Conservation (phyloP, 2,113 vertebrate species). For the Corythornis cristatus region DNA sequence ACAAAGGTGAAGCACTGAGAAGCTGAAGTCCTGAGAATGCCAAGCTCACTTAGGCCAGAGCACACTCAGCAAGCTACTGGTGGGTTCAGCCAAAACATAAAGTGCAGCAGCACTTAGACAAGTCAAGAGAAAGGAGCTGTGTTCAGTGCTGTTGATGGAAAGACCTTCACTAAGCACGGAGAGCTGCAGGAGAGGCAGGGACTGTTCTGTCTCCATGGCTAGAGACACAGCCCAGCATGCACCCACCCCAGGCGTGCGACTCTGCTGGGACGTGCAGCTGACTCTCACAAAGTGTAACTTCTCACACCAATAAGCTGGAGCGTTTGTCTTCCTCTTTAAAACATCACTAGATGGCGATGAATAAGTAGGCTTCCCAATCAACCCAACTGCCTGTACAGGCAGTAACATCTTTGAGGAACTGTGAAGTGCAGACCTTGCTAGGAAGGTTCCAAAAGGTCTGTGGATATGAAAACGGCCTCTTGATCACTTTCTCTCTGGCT, state of each 20-base stretch:
- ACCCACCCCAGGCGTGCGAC: background rate
- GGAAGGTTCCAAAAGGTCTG: background rate
- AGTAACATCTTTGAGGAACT: background rate
- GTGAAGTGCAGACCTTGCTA: background rate
- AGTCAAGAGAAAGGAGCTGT: background rate
- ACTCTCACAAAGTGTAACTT: background rate
- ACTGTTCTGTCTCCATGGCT: background rate
- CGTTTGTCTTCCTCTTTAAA: background rate
- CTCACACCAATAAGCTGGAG: background rate
- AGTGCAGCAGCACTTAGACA: background rate
- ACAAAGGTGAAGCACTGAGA: background rate
- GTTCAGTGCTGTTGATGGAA: background rate
- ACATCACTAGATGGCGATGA: constrained; percentile 42
- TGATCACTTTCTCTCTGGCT: background rate
- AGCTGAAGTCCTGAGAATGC: background rate
- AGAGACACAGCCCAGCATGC: background rate
- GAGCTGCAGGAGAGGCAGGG: background rate
- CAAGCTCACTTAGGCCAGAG: background rate
- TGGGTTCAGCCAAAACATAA: background rate
- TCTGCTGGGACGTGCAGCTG: background rate
- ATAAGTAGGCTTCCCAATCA: background rate
- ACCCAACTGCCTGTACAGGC: background rate
- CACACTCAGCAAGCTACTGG: background rate
- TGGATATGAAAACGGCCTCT: background rate
- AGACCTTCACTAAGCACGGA: background rate